Percentiles rank a stretch among this genome's conserved stretches.
Evolutionary conservation across 2,797 vertebrate species (phyloP).

Genomic region (Eulemur albifrons): DNA sequence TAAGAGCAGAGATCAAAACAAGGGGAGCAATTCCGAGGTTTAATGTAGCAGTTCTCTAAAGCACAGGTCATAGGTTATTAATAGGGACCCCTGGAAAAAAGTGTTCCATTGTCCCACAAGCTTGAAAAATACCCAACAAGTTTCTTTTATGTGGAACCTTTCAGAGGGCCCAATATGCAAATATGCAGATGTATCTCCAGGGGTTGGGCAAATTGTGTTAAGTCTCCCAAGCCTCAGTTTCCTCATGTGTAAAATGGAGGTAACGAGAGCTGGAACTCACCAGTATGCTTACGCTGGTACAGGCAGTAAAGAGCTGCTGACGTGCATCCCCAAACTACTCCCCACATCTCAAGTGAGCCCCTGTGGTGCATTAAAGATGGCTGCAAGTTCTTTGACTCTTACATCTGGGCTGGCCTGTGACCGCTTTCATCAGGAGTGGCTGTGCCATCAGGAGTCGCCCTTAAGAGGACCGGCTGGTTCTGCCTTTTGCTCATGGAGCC

Average conservation of each 20-base stretch:
- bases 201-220: not conserved
- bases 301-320: not conserved
- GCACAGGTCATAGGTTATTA: slow-evolving; percentile 44
- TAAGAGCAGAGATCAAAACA: not conserved
- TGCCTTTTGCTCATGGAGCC: not conserved
- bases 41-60: not conserved
- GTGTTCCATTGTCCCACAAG: not conserved
- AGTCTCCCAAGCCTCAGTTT: not conserved
- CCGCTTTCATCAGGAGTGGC: not conserved
- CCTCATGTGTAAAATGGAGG: not conserved
- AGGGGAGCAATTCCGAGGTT: not conserved
- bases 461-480: not conserved
- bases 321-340: too few species aligned
- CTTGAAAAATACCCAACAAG: not conserved
- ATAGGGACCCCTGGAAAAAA: not conserved
- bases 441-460: not conserved
- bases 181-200: not conserved
- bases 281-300: not conserved
- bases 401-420: not conserved
- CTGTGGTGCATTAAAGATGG: not conserved
- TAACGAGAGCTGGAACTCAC: not conserved
- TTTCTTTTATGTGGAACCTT: not conserved
- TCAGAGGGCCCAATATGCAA: too few species aligned
- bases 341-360: not conserved
- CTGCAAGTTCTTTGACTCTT: not conserved